Conservation (phyloP, 2,888 invertebrate species). For the Stictocephala bisonia region DNA sequence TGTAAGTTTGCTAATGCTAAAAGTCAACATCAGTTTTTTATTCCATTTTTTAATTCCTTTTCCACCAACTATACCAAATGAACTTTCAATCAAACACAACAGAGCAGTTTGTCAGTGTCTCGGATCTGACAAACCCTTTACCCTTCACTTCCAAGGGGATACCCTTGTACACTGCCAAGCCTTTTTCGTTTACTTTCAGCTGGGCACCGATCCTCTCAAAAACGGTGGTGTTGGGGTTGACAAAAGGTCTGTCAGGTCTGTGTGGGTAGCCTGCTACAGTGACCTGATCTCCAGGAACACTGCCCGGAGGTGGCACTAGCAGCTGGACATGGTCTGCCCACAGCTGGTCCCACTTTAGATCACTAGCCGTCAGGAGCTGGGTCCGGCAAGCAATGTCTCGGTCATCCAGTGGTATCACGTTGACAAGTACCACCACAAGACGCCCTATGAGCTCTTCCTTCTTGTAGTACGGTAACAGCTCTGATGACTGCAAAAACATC, state of each 20-base stretch:
- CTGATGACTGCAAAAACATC: not conserved
- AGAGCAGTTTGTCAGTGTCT: not conserved
- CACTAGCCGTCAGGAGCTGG: not conserved
- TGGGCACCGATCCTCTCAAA: not conserved
- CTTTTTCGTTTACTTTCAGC: not conserved
- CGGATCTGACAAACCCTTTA: not conserved
- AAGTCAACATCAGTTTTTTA: too few species aligned
- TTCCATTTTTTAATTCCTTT: too few species aligned
- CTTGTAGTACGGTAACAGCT: not conserved
- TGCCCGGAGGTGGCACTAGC: not conserved
- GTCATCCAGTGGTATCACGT: not conserved
- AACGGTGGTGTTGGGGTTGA: slow-evolving; percentile 1
- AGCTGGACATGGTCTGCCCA: not conserved
- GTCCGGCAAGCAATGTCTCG: not conserved
- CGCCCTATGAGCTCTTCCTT: not conserved
- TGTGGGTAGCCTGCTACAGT: not conserved
- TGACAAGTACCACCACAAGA: not conserved
- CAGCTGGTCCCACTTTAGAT: not conserved
- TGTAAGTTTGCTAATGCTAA: too few species aligned
- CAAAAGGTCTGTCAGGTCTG: not conserved
- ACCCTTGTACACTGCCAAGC: not conserved
- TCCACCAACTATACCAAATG: too few species aligned
- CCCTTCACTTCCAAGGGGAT: not conserved
- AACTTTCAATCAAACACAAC: not conserved
- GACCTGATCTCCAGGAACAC: not conserved